Base-by-base conservation (phyloP, 2,888 invertebrate species). In the Hirudinaria manillensis region DNA sequence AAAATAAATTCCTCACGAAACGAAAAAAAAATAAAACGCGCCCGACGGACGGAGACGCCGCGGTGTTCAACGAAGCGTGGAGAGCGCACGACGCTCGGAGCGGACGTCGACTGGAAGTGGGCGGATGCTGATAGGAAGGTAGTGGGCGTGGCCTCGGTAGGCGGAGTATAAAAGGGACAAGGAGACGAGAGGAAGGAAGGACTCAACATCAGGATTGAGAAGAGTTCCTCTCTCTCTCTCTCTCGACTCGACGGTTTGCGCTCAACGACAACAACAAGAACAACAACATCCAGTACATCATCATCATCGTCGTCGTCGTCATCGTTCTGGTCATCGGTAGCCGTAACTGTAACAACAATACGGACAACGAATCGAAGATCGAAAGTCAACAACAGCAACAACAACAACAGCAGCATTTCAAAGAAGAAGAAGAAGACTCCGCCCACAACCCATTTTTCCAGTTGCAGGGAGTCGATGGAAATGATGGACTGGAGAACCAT, bases 401-500 rank as follows among this genome's bases (percentile, higher is more conserved):
- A 7, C 45, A 45, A 45, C 45, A 45, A 45, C 45, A 45, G 16
- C 45, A 45, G 13, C 1, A 16, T 45, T 45, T 45, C 45, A 3
- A 45, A 16, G 16, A 10, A 10, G 16, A 10, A 16, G 45, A 45
- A 45, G 45, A 1, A 45, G 45, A 45, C 45, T 45, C 45, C 45
- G 16, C 45, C 13, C n/a, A n/a, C n/a, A n/a, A n/a, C 45, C 45
- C 6, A 16, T 45, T 45, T 6, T 45, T 45, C 45, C 45, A 45
- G 45, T 45, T 45, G 45, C n/a, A n/a, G n/a, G n/a, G n/a, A n/a
- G n/a, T 10, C 6, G 45, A 45, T 45, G 45, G 45, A 61, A 56
- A 72, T 24, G 19, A 76, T 76, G 76, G 76, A 76, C 55, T 76
- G 76, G 76, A 38, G 76, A 10, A 67, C 75, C 0, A 75, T 75